A percentile compares a stretch with the other conserved stretches of the same genome.
Evolutionary conservation across 2,113 vertebrate genomes (phyloP).

Genomic region (Anhinga rufa): DNA sequence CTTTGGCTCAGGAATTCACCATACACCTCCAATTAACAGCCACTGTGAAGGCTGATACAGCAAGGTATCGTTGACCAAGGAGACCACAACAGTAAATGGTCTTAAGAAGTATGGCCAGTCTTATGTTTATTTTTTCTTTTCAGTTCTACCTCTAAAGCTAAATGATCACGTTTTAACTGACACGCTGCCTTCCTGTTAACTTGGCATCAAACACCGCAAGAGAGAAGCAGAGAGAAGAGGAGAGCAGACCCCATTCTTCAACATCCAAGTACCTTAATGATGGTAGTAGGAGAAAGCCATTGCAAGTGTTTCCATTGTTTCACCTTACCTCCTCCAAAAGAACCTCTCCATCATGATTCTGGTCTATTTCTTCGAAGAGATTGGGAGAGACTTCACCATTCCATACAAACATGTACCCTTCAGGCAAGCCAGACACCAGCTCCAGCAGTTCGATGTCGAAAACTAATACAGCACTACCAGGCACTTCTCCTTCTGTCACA

Average conservation of each 20-base stretch:
- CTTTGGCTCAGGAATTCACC: neutral
- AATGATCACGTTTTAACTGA: neutral
- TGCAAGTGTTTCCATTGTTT: neutral
- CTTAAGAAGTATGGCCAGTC: neutral
- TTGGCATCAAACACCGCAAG: neutral
- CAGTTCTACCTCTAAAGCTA: neutral
- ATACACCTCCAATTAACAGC: neutral
- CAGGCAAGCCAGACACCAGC: constrained; percentile 90
- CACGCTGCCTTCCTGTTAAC: neutral
- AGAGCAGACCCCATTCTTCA: neutral
- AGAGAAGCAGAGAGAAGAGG: neutral
- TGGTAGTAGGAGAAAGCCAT: neutral
- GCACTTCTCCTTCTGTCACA: constrained; percentile 87
- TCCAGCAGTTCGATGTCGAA: constrained; percentile 91
- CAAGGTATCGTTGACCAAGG: neutral
- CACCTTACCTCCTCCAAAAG: constrained; percentile 84
- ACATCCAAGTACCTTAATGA: neutral
- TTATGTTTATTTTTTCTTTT: neutral
- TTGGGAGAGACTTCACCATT: constrained; percentile 86
- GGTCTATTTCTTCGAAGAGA: constrained; percentile 94
- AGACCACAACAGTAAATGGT: neutral
- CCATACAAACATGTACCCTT: constrained; percentile 99
- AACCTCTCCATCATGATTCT: constrained; percentile 79
- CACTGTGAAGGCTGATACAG: neutral
- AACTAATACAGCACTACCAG: constrained; percentile 91